A percentile compares a stretch with the other conserved stretches of the same genome.
Conservation (phyloP, 2,888 invertebrate genomes). For the Malachius bipustulatus region DNA sequence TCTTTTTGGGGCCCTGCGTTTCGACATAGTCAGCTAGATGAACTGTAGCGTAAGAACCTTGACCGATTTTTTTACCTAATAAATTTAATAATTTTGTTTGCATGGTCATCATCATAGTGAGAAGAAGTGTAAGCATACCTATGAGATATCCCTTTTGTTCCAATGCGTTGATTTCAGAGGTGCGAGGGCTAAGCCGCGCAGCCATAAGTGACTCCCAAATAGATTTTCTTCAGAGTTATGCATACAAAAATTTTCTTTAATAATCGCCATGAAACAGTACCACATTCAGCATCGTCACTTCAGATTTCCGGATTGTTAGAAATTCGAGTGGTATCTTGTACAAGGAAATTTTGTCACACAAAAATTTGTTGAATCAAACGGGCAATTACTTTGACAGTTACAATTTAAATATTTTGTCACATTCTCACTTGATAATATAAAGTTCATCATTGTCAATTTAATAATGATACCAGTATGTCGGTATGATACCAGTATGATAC, state of each 20-base stretch:
- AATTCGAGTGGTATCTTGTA: constrained; percentile 11
- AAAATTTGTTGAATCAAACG: constrained; percentile 18
- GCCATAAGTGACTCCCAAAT: background rate
- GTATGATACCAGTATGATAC: too few relatives aligned
- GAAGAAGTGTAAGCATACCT: too few relatives aligned
- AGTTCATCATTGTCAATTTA: too few relatives aligned
- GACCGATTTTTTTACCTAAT: constrained; percentile 73
- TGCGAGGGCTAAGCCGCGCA: constrained; percentile 52
- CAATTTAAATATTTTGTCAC: too few relatives aligned
- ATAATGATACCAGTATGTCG: too few relatives aligned
- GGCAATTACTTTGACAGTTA: constrained; percentile 24
- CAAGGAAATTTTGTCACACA: constrained; percentile 17
- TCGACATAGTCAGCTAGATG: constrained; percentile 75
- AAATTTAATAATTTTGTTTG: too few relatives aligned
- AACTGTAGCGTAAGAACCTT: constrained; percentile 85
- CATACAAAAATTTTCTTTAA: background rate
- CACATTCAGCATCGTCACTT: constrained; percentile 12
- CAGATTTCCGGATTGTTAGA: constrained; percentile 13
- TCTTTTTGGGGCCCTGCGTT: constrained; percentile 54
- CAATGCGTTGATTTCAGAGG: constrained; percentile 75
- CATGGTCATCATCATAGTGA: too few relatives aligned
- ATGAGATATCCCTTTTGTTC: constrained; percentile 74
- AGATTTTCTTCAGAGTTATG: background rate
- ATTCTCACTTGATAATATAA: too few relatives aligned
- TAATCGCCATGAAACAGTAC: background rate